A percentile compares a stretch with the other conserved stretches of the same genome.
Conservation (phyloP, 2,888 invertebrate genomes). For the Crepidodera aurea region DNA sequence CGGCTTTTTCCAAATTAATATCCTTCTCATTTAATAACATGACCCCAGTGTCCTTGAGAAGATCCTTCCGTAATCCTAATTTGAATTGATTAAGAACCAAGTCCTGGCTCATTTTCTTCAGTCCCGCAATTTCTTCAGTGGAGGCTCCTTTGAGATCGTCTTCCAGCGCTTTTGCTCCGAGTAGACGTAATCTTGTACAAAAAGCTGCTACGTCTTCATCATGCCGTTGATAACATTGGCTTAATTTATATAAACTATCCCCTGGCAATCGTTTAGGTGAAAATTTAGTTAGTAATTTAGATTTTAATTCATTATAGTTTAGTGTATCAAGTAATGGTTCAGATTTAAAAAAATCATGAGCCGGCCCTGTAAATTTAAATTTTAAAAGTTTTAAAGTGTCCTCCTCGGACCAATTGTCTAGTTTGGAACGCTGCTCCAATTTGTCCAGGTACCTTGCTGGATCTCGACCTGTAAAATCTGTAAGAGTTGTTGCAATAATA, state of each 20-base stretch:
- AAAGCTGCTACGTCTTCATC: conserved; percentile 26
- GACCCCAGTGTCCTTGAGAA: conserved; percentile 8
- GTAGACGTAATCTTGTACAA: conserved; percentile 13
- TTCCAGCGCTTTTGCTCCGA: conserved; percentile 14
- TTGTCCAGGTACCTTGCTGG: conserved; percentile 13
- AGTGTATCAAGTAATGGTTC: neutral
- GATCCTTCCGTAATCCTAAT: conserved; percentile 5
- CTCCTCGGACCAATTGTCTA: conserved; percentile 9
- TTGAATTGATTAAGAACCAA: conserved; percentile 29
- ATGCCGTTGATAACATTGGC: conserved; percentile 21
- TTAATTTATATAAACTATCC: neutral
- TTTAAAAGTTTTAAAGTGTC: conserved; percentile 1
- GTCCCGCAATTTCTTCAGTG: conserved; percentile 8
- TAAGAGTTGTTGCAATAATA: neutral
- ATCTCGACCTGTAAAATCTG: conserved; percentile 3
- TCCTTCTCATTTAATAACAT: conserved; percentile 3
- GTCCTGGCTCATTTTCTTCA: conserved; percentile 14
- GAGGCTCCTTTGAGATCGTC: conserved; percentile 5
- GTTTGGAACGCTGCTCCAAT: conserved; percentile 10
- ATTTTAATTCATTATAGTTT: neutral
- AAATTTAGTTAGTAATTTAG: neutral
- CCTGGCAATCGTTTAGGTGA: neutral
- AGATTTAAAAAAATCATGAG: conserved; percentile 11
- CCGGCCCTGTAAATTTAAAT: conserved; percentile 9
- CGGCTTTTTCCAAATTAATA: conserved; percentile 11